Evolutionary conservation across 2,888 invertebrate genomes (phyloP).

Genomic region (Pollenia amentaria): DNA sequence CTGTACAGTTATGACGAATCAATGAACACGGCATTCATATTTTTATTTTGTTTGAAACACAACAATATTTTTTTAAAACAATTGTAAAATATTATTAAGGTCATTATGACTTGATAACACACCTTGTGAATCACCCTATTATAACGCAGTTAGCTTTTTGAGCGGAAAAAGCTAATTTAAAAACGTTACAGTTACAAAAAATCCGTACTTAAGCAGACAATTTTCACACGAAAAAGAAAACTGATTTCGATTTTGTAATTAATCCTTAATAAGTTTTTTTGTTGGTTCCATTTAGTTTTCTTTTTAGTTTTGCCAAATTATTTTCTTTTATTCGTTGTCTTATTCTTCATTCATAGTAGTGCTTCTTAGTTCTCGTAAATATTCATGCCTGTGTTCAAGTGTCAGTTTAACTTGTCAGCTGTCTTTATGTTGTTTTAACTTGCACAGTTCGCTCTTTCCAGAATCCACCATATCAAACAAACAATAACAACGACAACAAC

Average conservation of each 20-base stretch:
- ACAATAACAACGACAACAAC: not conserved
- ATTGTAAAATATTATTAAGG: no score
- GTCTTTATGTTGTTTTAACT: constrained; percentile 47
- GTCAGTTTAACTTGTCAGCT: constrained; percentile 65
- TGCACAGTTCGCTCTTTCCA: not conserved
- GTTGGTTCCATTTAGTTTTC: not conserved
- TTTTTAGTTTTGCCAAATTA: not conserved
- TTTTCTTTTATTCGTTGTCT: not conserved
- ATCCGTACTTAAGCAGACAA: no score
- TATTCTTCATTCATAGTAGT: not conserved
- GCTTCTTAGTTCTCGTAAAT: constrained; percentile 30
- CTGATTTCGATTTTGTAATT: no score
- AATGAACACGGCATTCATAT: no score
- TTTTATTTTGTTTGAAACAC: no score
- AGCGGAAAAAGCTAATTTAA: no score
- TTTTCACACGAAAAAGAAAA: not conserved
- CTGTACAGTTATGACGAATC: no score
- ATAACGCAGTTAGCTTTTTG: no score
- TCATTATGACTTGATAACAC: no score
- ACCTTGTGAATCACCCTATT: no score
- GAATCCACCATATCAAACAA: constrained; percentile 25
- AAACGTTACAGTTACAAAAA: no score
- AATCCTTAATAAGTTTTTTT: not conserved
- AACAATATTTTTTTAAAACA: no score
- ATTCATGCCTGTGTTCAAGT: constrained; percentile 55